These are phyloP conservation scores for Drosophila lacicola DNA, from an alignment of 2,888 invertebrate species.

Conservation along the genomic window DNA sequence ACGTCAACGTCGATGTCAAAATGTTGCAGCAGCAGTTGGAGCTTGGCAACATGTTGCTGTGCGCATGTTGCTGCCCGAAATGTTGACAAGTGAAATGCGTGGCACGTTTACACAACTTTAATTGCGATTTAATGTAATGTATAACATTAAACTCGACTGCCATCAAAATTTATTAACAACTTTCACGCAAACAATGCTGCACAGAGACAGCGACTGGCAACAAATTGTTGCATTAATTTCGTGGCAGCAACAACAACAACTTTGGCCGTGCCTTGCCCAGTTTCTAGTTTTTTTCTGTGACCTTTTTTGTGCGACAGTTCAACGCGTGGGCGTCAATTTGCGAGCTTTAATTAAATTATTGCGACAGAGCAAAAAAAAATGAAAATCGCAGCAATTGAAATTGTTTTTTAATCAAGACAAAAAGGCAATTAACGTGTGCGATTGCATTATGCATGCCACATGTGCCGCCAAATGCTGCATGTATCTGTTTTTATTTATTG, in stretches of 20 bases:
- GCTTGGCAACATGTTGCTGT: constrained; percentile 57
- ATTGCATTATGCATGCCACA: constrained; percentile 59
- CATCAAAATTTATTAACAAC: constrained; percentile 49
- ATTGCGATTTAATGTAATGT: constrained; percentile 66
- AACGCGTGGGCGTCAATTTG: constrained; percentile 52
- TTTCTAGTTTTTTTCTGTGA: background rate
- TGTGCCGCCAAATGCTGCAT: constrained; percentile 36
- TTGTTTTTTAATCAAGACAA: constrained; percentile 65
- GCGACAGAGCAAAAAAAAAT: constrained; percentile 15
- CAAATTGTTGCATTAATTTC: constrained; percentile 58
- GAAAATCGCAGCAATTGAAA: constrained; percentile 57
- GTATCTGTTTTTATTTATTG: constrained; percentile 11
- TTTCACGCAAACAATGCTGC: constrained; percentile 66
- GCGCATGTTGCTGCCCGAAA: constrained; percentile 42
- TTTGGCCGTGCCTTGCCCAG: constrained; percentile 5
- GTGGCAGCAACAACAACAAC: constrained; percentile 9
- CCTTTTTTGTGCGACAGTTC: background rate
- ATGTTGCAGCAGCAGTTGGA: background rate
- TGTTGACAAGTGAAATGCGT: constrained; percentile 66
- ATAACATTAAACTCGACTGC: constrained; percentile 58
- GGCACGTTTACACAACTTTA: constrained; percentile 47
- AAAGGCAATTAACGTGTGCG: constrained; percentile 66
- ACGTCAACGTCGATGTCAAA: background rate
- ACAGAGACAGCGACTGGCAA: constrained; percentile 20
- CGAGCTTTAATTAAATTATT: constrained; percentile 48